Conservation (phyloP, 53 echinoderm and acorn worm species). For the Arbacia lixula region DNA sequence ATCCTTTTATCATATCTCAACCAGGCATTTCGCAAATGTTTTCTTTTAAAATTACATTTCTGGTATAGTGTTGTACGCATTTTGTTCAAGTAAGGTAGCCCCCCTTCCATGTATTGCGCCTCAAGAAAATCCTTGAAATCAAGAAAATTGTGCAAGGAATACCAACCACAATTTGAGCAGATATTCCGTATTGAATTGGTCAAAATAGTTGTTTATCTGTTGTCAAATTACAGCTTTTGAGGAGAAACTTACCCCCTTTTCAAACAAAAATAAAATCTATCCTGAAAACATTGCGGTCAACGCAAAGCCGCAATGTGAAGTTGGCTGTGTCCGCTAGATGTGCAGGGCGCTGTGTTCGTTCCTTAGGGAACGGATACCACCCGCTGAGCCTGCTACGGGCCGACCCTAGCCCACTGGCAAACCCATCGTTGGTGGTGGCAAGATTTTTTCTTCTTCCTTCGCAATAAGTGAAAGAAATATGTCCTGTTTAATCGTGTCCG, state of each 20-base stretch:
- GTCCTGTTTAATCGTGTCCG: too few relatives aligned
- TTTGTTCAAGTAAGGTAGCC: too few relatives aligned
- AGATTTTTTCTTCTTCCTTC: too few relatives aligned
- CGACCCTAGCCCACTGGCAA: conserved; percentile 14
- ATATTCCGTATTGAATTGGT: too few relatives aligned
- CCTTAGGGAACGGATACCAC: conserved; percentile 49
- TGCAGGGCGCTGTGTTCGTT: neutral
- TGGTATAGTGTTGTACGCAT: too few relatives aligned
- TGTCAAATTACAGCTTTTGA: conserved; percentile 18
- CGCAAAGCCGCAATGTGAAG: neutral
- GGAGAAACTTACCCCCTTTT: neutral
- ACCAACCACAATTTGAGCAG: neutral
- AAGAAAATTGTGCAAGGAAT: neutral
- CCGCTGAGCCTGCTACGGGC: conserved; percentile 14
- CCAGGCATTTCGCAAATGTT: too few relatives aligned
- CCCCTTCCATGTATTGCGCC: too few relatives aligned
- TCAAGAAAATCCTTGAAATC: too few relatives aligned
- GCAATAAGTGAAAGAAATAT: too few relatives aligned
- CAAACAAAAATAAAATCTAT: neutral
- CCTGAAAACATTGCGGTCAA: neutral
- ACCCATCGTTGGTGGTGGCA: conserved; percentile 33
- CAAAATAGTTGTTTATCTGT: too few relatives aligned
- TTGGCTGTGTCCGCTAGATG: neutral
- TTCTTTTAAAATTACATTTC: too few relatives aligned
- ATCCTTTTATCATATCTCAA: too few relatives aligned